Evolutionary conservation across 2,888 invertebrate genomes (phyloP), one percentile per base, ranked within the genome.

Genomic region (Cinara cedri): DNA sequence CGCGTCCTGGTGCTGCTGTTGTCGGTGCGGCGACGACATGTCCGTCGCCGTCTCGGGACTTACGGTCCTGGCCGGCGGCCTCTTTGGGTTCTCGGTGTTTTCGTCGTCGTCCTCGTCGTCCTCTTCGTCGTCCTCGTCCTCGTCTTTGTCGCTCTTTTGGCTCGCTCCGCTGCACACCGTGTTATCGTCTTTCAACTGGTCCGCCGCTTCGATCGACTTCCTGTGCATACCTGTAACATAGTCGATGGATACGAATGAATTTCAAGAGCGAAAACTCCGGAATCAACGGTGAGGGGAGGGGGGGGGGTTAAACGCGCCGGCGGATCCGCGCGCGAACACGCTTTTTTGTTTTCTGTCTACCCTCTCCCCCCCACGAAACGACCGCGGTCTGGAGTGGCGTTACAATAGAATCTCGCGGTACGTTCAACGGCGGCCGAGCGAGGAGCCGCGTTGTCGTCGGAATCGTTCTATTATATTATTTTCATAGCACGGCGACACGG

Each of bases 171-270:
- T 83, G 63, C 82, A 81, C 62, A 82, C 83, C 26, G 83, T 83
- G 80, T 81, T 82, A 82, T 85, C 84, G 84, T 96, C 96, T 87
- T 95, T 96, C 82, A 98, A 91, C 86, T 97, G 94, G 84, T 95
- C 95, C 83, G 98, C 96, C 76, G 98, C 98, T 89, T 98, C 98
- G 85, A 98, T 87, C 71, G 97, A 97, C 88, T 98, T 98, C 85
- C 98, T 93, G 88, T 98, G 98, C 98, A 98, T 98, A 86, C 98
- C 98, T 98, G 88, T 83, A 85, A 86, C 51, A 49, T 49, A 24
- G 54, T 21, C 6, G 6, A 24, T 0, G 14, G 42, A 19, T 3
- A 19, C 3, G 19, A 16, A 19, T 19, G 26, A 9, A 19, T 42
- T 70, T 14, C 34, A 4, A 34, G 3, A 34, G 34, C 34, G 3